These are phyloP conservation scores for Heliconius ethilla DNA, from an alignment of 2,888 invertebrate species.

Conservation along the genomic window DNA sequence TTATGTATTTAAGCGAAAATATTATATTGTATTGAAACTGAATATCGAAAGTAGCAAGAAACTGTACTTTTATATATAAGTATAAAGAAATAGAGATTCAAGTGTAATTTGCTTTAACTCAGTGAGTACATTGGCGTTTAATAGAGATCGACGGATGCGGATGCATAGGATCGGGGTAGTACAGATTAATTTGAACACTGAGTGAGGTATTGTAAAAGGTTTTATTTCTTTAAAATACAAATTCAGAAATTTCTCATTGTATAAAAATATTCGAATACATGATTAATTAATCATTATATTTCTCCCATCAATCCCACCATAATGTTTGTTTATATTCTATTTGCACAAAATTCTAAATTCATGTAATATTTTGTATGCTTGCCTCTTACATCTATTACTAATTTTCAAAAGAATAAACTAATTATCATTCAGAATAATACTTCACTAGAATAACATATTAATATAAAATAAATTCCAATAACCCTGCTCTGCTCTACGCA, in stretches of 20 bases:
- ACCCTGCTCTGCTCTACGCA: conserved; percentile 50
- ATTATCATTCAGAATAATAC: conserved; percentile 19
- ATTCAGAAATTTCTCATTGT: neutral
- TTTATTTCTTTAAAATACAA: neutral
- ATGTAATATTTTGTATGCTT: too few relatives aligned
- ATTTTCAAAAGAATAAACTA: too few relatives aligned
- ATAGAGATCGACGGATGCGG: conserved; percentile 64
- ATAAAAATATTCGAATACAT: neutral
- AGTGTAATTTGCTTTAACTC: neutral
- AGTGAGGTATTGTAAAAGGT: neutral
- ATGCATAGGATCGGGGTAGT: conserved; percentile 48
- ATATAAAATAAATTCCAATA: conserved; percentile 45
- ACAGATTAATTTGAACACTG: conserved; percentile 50
- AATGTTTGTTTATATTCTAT: too few relatives aligned
- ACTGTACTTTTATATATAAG: neutral
- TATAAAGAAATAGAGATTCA: neutral
- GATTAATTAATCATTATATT: too few relatives aligned
- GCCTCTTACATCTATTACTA: too few relatives aligned
- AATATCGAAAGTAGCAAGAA: neutral
- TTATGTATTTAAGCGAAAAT: too few relatives aligned
- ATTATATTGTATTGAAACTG: too few relatives aligned
- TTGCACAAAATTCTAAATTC: too few relatives aligned
- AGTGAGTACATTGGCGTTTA: conserved; percentile 49
- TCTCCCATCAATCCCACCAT: too few relatives aligned
- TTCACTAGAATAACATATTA: conserved; percentile 28